These are phyloP conservation scores for Mesocricetus auratus DNA, from an alignment of 2,113 vertebrate species.

Conservation along the genomic window DNA sequence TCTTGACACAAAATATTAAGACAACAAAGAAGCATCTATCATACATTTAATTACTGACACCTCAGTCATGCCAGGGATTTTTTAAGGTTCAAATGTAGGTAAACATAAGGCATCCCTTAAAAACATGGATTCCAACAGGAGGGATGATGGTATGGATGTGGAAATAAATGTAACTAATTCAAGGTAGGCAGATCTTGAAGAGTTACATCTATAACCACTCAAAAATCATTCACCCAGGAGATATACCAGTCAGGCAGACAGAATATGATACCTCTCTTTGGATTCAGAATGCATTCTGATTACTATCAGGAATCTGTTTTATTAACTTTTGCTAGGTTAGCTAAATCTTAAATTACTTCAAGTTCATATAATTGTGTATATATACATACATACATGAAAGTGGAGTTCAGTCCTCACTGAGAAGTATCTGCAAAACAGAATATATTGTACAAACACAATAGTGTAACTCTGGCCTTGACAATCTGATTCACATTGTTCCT, in stretches of 20 bases:
- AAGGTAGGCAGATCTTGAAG: neutral
- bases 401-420: conserved; percentile 10
- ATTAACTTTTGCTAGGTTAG: neutral
- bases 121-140: neutral
- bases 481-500: conserved; percentile 6
- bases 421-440: conserved; percentile 13
- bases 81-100: neutral
- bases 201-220: fast-evolving
- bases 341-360: neutral
- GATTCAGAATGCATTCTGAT: neutral
- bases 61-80: neutral
- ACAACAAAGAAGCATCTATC: neutral
- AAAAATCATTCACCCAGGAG: neutral
- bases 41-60: neutral
- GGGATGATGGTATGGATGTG: too few species aligned
- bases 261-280: neutral
- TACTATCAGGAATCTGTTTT: neutral
- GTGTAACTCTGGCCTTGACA: neutral
- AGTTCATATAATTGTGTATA: neutral
- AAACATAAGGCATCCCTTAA: neutral
- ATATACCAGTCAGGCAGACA: neutral
- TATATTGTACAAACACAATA: neutral
- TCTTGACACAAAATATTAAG: neutral
- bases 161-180: neutral
- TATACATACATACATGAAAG: neutral